Conservation (phyloP, 2,797 vertebrate genomes). For the Tachyglossus aculeatus region DNA sequence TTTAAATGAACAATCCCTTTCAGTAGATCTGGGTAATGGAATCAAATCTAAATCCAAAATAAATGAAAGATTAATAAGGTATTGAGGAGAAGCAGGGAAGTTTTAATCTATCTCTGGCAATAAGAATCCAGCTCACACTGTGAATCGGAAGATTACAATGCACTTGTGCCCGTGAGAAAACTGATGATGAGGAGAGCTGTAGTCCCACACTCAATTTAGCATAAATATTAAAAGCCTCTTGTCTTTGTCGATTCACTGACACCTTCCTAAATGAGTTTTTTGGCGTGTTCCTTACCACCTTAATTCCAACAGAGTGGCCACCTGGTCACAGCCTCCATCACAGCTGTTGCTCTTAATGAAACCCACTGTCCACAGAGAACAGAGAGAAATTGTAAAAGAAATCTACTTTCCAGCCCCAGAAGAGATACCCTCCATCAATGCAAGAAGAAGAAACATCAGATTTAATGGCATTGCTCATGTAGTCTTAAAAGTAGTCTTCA, state of each 20-base stretch:
- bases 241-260: constrained; percentile 37
- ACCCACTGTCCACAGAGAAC: constrained; percentile 1
- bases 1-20: constrained; percentile 53
- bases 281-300: not conserved
- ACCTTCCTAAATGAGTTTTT: not conserved
- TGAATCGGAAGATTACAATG: constrained; percentile 26
- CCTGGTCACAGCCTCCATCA: constrained; percentile 1
- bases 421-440: not conserved
- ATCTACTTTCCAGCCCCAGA: constrained; percentile 26
- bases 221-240: constrained; percentile 48
- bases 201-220: constrained; percentile 36
- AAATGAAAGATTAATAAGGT: constrained; percentile 70
- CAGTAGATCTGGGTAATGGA: constrained; percentile 52
- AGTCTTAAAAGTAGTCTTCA: not conserved
- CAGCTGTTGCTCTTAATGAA: constrained; percentile 35
- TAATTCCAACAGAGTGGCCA: not conserved
- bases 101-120: constrained; percentile 58
- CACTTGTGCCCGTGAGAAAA: not conserved
- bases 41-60: constrained; percentile 63
- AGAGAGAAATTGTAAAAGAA: constrained; percentile 10
- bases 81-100: constrained; percentile 34
- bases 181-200: constrained; percentile 40
- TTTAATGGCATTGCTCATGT: accelerated
- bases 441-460: not conserved
- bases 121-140: constrained; percentile 26